phyloP scores from a whole-genome alignment of 2,888 invertebrate genomes.

The Pseudococcus longispinus region DNA sequence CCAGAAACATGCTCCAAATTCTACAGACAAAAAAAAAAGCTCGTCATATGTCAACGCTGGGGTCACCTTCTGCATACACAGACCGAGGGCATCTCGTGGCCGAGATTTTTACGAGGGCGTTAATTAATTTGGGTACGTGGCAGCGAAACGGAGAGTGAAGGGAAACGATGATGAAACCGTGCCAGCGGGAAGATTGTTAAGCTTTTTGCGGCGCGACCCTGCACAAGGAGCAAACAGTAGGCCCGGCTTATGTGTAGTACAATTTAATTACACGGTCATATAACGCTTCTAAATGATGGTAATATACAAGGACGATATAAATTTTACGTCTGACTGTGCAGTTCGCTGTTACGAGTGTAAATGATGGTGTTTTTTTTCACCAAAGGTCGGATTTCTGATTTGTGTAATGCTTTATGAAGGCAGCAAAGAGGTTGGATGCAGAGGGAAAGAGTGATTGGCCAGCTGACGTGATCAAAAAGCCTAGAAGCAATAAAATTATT shows the following conservation, averaged over 20 bases:
- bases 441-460: not conserved
- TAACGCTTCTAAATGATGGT: constrained; percentile 6
- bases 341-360: not conserved
- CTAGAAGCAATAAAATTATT: not conserved
- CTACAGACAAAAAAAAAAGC: not conserved
- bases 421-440: not conserved
- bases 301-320: not conserved
- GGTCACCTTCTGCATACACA: not conserved
- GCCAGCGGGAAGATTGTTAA: not conserved
- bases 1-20: not conserved
- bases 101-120: constrained; percentile 1
- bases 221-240: not conserved
- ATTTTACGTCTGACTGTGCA: not conserved
- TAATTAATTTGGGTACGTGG: not conserved
- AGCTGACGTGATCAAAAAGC: not conserved
- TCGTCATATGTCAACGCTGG: not conserved
- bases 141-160: not conserved
- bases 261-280: constrained; percentile 31
- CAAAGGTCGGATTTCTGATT: not conserved
- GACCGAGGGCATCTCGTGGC: not conserved
- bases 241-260: not conserved
- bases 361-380: not conserved
- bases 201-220: not conserved
- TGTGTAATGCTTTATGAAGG: not conserved
- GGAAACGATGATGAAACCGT: not conserved